Evolutionary conservation across 2,113 vertebrate species (phyloP), one percentile per base, ranked within the genome.

Genomic region (Istiophorus platypterus): DNA sequence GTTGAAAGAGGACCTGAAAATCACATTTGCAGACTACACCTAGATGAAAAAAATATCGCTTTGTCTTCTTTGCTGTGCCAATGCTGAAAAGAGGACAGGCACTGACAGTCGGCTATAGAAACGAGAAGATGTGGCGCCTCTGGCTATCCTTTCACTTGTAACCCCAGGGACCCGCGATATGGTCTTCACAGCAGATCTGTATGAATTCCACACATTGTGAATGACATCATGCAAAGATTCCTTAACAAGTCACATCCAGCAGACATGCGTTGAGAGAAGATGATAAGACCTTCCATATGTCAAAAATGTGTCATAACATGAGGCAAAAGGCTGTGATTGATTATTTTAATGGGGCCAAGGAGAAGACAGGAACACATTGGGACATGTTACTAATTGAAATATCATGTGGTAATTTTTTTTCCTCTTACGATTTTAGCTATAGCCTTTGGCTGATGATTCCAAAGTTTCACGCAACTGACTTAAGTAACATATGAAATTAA

Each of bases 191-290:
- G 71, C 80, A 80, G 61, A 86, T 81, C 70, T 65, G 22, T 68
- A 82, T 87, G 87, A 91, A 92, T 91, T 92, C 91, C 90, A 76
- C 68, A 81, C 63, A 68, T 42, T 76, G 39, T 5, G 78, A 82
- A 88, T 93, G 91, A 94, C 89, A 89, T 93, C 90, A 93, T 81
- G 65, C 85, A 82, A n/a, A 88, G 88, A 94, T 92, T 92, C 92
- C 76, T 87, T n/a, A 85, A 93, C 93, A 91, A 80, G 93, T 93
- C 63, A 27, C 79, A 87, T 92, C 93, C 81, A 91, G 92, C 78
- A 84, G 57, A 31, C 72, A 68, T 58, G 69, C 70, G 80, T 26
- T 8, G 34, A 42, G 64, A 37, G 56, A 34, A 37, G 49, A 76
- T 24, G 82, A 78, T 75, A 77, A 79, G 64, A 68, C 51, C 62